phyloP scores from a whole-genome alignment of 2,113 vertebrate genomes.

The Meles meles region DNA sequence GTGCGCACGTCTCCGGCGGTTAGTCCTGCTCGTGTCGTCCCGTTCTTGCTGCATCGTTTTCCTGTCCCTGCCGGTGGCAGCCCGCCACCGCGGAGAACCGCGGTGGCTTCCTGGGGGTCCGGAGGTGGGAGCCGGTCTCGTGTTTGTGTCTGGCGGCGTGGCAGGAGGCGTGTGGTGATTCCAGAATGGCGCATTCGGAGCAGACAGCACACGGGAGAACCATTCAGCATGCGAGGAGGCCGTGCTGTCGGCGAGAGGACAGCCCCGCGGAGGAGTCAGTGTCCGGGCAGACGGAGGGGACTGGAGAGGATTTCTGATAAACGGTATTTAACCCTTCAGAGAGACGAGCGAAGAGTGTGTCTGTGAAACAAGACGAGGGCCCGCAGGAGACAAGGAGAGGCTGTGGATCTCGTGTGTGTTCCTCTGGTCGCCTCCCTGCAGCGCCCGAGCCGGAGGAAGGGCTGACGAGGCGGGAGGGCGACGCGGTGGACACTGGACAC shows the following conservation, averaged over 20 bases:
- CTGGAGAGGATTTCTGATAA: neutral
- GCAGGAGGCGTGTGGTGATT: neutral
- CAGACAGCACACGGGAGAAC: neutral
- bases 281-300: neutral
- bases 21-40: no score
- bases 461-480: no score
- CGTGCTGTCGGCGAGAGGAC: neutral
- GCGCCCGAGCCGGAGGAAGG: neutral
- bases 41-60: neutral
- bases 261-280: neutral
- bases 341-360: neutral
- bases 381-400: neutral
- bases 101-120: neutral
- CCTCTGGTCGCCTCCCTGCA: neutral
- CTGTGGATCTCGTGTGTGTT: neutral
- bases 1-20: neutral
- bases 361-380: neutral
- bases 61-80: neutral
- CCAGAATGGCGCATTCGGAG: neutral
- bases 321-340: neutral
- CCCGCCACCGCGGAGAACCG: neutral
- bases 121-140: neutral
- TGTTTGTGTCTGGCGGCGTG: neutral
- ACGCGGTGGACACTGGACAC: neutral
- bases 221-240: neutral